Base-by-base conservation (phyloP, 2,888 invertebrate genomes). In the Nemoura dubitans region DNA sequence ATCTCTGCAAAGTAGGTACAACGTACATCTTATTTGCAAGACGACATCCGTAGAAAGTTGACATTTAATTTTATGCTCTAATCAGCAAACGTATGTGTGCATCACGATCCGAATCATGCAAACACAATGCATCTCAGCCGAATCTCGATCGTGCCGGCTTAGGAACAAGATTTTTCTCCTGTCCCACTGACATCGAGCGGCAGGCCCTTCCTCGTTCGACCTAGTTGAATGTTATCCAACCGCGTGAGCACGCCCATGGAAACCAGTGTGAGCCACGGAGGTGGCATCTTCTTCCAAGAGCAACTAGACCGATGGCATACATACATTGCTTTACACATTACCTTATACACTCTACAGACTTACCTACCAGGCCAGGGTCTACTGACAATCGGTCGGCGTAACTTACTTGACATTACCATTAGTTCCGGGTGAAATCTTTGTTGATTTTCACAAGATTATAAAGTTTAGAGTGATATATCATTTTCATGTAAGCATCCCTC, bases 371-470 rank as follows among this genome's bases (percentile, higher is more conserved):
- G n/a, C n/a, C n/a, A n/a, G n/a, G n/a, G n/a, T n/a, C n/a, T 14
- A 26, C 80, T 2, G 80, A 26, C 25, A 10, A 16, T 16, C 28
- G 80, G 28, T 0, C 30, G 81, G 81, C 29, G 30, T 29, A 21
- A 29, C 81, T 16, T 81, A 29, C 28, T 81, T n/a, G 78, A 25
- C 29, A 78, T 26, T 27, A 14, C 25, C 30, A n/a, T 30, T 29
- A 81, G 81, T 81, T 81, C 81, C 81, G 81, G 81, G 81, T 81
- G 81, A 81, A 81, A 81, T 30, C 59, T 59, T 59, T 59, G 59
- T 59, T 59, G 59, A 59, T 21, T 59, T 59, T 59, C 16, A 59
- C 2, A 59, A 59, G 59, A 59, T 59, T 59, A 59, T 59, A 10
- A 36, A 36, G 59, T 21, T 21, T 59, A 36, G 21, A 3, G 14